A percentile compares a stretch with the other conserved stretches of the same genome.
phyloP scores from a whole-genome alignment of 2,113 vertebrate genomes.

The Urocynchramus pylzowi region DNA sequence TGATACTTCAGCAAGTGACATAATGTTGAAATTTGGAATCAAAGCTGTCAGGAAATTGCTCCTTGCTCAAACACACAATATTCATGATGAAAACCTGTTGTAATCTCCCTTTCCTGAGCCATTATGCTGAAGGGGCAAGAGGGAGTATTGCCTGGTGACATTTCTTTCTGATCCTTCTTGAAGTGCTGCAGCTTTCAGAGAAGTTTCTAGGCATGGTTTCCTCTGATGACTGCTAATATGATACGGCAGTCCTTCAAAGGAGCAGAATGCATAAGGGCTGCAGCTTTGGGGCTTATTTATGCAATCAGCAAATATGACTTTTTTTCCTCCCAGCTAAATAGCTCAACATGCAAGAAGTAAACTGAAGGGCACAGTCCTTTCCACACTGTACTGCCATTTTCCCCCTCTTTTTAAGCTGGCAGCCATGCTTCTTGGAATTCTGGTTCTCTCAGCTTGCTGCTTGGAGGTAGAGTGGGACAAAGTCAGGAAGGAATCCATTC shows the following conservation, averaged over 20 bases:
- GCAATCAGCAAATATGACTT: not conserved
- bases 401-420: not conserved
- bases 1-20: conserved; percentile 67
- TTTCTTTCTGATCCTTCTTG: conserved; percentile 45
- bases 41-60: conserved; percentile 62
- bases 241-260: conserved; percentile 15
- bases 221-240: conserved; percentile 25
- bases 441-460: not conserved
- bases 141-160: conserved; percentile 1
- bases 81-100: conserved; percentile 62
- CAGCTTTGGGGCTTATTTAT: conserved; percentile 28
- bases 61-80: conserved; percentile 49
- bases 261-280: not conserved
- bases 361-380: not conserved
- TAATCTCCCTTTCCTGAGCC: conserved; percentile 43
- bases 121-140: conserved; percentile 14
- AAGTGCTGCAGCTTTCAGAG: conserved; percentile 40
- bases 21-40: conserved; percentile 69
- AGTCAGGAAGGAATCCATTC: not conserved
- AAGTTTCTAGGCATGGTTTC: conserved; percentile 36
- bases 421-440: not conserved
- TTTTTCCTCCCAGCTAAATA: not conserved
- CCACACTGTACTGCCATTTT: not conserved
- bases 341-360: not conserved
- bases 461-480: not conserved